Base-by-base conservation (phyloP, 2,797 vertebrate species). In the Echeneis naucrates region DNA sequence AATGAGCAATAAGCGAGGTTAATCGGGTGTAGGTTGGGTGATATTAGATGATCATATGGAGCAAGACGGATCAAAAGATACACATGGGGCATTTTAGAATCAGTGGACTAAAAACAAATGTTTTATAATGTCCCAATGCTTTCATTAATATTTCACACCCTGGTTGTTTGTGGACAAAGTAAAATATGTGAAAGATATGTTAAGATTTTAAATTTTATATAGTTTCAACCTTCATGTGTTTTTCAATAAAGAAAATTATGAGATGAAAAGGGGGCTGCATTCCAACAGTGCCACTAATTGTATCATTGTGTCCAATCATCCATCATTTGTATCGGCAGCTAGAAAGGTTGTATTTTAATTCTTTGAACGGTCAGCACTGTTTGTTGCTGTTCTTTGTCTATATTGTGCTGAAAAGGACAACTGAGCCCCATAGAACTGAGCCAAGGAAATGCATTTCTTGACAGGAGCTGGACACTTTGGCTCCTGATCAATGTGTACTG, bases 1-100 rank as follows among this genome's bases (percentile, higher is more conserved):
- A 89, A 85, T 58, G 58, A 66, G 75, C 37, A 26, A 48, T 85
- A 90, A 90, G 91, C 93, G 92, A 91, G 80, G 91, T 86, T 82
- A 84, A 93, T 86, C 88, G 84, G 61, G 32, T 68, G 68, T 30
- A 9, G 17, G 74, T 87, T 55, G 48, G 5, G 67, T 87, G 82
- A 91, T 92, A 90, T 92, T 90, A 89, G 85, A 72, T 85, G 81
- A 81, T 94, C 93, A 95, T 95, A 93, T 92, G 38, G 58, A 77
- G 79, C 64, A 89, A 62, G 67, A 68, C 67, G 61, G 27, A 60
- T 5, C 12, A 50, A 67, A 71, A 62, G 8, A 40, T 27, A 51
- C 19, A 68, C 51, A 58, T 14, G 26, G 19, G 23, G 32, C 27
- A 30, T 42, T 14, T 48, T 42, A 4, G 21, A 26, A 56, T 42